Base-by-base conservation (phyloP, 2,888 invertebrate species). In the Zelleria hepariella region DNA sequence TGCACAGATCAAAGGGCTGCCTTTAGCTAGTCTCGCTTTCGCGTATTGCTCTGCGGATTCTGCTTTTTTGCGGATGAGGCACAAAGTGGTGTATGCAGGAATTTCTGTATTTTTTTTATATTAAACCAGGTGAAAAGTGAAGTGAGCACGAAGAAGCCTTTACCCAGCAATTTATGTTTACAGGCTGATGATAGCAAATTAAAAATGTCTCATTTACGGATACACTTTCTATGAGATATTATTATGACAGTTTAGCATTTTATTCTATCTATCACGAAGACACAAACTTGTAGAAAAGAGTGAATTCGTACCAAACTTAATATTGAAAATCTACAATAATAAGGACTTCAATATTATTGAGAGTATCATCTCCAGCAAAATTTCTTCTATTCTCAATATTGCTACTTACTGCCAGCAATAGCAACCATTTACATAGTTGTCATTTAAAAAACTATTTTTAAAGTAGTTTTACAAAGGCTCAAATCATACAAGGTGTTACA, bases 1-100 rank as follows among this genome's bases (percentile, higher is more conserved):
- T 47, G 48, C 49, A 47, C 66, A 66, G 73, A 78, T 78, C 77
- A 78, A 78, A 78, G 73, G 68, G 62, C 58, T 63, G 58, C 57
- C 60, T 59, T 57, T 59, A 58, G 55, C 60, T 61, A 59, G 18
- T 61, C 62, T 63, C 60, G 58, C 62, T 8, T 53, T 15, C 18
- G 51, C 63, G 71, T 73, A 60, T 58, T 62, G 62, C 62, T 64
- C 61, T 42, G 60, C 54, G 58, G 60, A 20, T 55, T 21, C 25
- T 4, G 21, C 25, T 15, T 5, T 23, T 53, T 7, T 5, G 2
- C 23, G 10, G 49, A 2, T 18, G 18, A 2, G 49, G 18, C 7
- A 20, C 7, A 49, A 21, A 49, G 18, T 49, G 20, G 15, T 42
- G 32, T 15, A 42, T 15, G 32, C 15, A n/a, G n/a, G n/a, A n/a